Evolutionary conservation across 2,888 invertebrate genomes (phyloP).

Genomic region (Sinhomidia bicolor): DNA sequence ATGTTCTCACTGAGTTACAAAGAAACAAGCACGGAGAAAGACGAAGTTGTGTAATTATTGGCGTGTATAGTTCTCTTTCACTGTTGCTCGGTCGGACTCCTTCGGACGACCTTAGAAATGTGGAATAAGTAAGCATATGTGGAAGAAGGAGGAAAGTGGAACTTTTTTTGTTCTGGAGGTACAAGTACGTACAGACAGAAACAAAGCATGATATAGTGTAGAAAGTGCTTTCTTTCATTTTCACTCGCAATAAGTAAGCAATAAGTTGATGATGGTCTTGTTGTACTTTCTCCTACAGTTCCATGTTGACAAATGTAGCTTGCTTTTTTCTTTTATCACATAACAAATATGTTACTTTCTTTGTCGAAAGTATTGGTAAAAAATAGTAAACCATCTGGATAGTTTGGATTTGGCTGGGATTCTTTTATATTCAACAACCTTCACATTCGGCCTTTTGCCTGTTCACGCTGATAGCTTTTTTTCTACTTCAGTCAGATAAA

Average conservation of each 20-base stretch:
- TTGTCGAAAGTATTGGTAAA: not conserved
- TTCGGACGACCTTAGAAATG: conserved; percentile 33
- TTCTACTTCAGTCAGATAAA: not conserved
- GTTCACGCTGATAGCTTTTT: too few relatives aligned
- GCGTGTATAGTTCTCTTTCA: not conserved
- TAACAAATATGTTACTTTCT: not conserved
- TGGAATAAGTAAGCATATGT: conserved; percentile 62
- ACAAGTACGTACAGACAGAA: too few relatives aligned
- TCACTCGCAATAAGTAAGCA: not conserved
- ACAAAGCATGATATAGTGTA: too few relatives aligned
- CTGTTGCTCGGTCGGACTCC: not conserved
- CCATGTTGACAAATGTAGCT: not conserved
- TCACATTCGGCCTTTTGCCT: conserved; percentile 43
- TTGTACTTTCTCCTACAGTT: not conserved
- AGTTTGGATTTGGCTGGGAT: not conserved
- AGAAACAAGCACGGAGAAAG: too few relatives aligned
- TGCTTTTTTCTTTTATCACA: not conserved
- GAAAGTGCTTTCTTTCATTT: not conserved
- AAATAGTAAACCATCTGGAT: conserved; percentile 42
- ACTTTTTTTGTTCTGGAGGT: too few relatives aligned
- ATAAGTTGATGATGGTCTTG: not conserved
- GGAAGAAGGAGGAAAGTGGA: conserved; percentile 24
- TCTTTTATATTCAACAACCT: conserved; percentile 21
- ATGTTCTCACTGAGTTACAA: too few relatives aligned
- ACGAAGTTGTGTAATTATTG: too few relatives aligned